Base-by-base conservation (phyloP, 2,888 invertebrate genomes). In the Acrocyrtus sp. region DNA sequence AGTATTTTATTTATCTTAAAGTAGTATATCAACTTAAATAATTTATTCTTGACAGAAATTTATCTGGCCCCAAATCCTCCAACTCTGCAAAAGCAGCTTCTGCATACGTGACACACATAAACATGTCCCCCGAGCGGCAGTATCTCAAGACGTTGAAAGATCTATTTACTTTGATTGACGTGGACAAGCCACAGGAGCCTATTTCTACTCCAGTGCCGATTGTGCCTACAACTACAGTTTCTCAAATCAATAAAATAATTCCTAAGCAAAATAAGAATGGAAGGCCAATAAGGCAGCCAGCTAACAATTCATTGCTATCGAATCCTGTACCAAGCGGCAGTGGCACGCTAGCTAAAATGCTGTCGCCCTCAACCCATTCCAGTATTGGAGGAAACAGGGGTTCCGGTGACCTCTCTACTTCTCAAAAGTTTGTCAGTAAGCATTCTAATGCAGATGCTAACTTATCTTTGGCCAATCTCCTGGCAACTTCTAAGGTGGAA, bases 401-500 rank as follows among this genome's bases (percentile, higher is more conserved):
- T 56, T 24, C 58, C 19, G 56, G 61, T 41, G 65, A 65, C n/a
- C 51, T 19, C 15, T 54, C 51, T 22, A 58, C 26, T 19, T 29
- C 56, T n/a, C 62, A 66, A 58, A 56, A 70, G 48, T 70, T 63
- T 39, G 19, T 61, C 2, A 34, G 58, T 19, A 69, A 75, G 24
- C 48, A 66, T 19, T 50, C 70, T 21, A 41, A 29, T 2, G 69
- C 77, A 15, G 62, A 74, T 21, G 72, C 69, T 51, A 79, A 75
- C 51, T 45, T 86, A 50, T 86, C 86, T n/a, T 85, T 87, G 68
- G 85, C 84, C 56, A 86, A 87, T 80, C 84, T 87, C 53, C 82
- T 87, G 12, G 85, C 86, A 54, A 86, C 86, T n/a, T 85, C 86
- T 39, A 87, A 86, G 84, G 86, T 86, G 17, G 72, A 72, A 10